Percentiles rank a stretch among this genome's conserved stretches.
Conservation (phyloP, 2,113 vertebrate genomes). For the Hydrochoerus hydrochaeris region DNA sequence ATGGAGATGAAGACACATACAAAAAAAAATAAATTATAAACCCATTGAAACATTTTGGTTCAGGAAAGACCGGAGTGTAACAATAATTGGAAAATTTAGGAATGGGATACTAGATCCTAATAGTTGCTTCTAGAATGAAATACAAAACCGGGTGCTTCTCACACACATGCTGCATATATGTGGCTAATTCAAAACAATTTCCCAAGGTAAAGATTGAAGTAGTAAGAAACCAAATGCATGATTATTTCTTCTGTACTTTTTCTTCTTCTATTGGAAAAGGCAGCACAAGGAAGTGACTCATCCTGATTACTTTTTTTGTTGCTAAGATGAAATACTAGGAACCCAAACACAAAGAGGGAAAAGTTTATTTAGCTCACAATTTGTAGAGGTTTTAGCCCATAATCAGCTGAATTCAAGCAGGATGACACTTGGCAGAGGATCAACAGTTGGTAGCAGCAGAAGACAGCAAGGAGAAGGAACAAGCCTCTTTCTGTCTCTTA, state of each 20-base stretch:
- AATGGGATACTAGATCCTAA: not conserved
- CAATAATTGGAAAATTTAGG: not conserved
- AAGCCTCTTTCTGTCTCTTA: not conserved
- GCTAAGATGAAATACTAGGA: not conserved
- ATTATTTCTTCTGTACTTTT: not conserved
- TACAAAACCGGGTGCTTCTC: not conserved
- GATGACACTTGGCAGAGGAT: no score
- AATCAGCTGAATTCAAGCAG: not conserved
- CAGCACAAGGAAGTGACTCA: not conserved
- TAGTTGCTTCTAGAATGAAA: not conserved
- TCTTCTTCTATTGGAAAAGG: not conserved
- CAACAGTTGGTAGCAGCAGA: no score
- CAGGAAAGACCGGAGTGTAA: not conserved
- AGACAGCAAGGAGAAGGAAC: no score
- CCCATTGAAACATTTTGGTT: not conserved
- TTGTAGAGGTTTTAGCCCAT: not conserved
- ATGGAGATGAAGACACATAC: not conserved
- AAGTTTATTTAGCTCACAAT: not conserved
- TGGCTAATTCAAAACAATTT: not conserved
- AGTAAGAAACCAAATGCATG: not conserved
- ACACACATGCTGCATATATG: not conserved
- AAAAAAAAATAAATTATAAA: not conserved
- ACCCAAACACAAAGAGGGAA: not conserved
- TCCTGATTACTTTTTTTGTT: not conserved
- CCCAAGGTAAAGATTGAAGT: not conserved